Percentiles rank a stretch among this genome's conserved stretches.
Conservation (phyloP, 2,113 vertebrate genomes). For the Pipra filicauda region DNA sequence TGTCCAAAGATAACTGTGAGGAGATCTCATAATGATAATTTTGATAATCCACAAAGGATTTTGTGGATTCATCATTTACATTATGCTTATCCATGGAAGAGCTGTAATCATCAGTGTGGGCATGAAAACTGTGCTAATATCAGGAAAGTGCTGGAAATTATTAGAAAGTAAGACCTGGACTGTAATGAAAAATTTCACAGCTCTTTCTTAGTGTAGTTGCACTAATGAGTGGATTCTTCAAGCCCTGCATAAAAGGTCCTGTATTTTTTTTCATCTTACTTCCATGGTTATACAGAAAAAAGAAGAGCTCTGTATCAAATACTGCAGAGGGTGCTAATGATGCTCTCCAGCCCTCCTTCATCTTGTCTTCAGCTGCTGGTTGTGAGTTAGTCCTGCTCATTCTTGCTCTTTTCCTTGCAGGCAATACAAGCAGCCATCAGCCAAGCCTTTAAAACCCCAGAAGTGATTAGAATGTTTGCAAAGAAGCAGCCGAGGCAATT, state of each 20-base stretch:
- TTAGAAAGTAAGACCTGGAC: background rate
- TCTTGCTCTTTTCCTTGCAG: slow-evolving; percentile 68
- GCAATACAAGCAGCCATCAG: slow-evolving; percentile 98
- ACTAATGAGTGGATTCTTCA: background rate
- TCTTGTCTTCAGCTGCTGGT: background rate
- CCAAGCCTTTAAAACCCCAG: slow-evolving; percentile 97
- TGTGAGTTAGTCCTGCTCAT: background rate
- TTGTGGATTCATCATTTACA: background rate
- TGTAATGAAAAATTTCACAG: background rate
- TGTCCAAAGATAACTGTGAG: background rate
- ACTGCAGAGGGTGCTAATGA: background rate
- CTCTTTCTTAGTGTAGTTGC: background rate
- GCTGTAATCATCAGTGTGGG: background rate
- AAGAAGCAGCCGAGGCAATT: slow-evolving; percentile 97
- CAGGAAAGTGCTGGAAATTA: background rate
- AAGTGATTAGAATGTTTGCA: slow-evolving; percentile 96
- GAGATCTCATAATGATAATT: background rate
- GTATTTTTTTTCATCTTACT: background rate
- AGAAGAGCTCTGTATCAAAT: background rate
- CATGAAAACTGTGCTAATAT: background rate
- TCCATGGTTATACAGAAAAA: background rate
- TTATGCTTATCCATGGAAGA: background rate
- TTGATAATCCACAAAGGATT: background rate
- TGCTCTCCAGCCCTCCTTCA: background rate
- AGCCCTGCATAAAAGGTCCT: background rate